These are phyloP conservation scores for Falcaria lacertinaria DNA, from an alignment of 2,888 invertebrate species.

Conservation along the genomic window DNA sequence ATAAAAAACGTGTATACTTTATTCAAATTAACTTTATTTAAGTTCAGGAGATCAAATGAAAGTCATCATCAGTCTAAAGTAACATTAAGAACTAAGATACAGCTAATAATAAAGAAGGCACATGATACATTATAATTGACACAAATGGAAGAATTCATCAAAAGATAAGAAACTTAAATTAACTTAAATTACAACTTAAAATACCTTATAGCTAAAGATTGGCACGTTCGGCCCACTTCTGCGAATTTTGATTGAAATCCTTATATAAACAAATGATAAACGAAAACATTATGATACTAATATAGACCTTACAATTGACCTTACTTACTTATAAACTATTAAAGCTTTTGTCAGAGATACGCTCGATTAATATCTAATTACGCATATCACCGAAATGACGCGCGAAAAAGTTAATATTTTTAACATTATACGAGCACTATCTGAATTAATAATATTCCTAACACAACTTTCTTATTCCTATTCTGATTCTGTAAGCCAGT, in stretches of 20 bases:
- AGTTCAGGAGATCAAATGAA: constrained; percentile 75
- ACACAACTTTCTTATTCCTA: background rate
- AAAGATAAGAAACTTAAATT: constrained; percentile 25
- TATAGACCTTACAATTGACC: constrained; percentile 7
- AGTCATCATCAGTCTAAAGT: constrained; percentile 72
- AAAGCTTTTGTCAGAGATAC: constrained; percentile 50
- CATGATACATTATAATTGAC: constrained; percentile 30
- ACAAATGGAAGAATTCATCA: constrained; percentile 55
- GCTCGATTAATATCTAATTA: too few species aligned
- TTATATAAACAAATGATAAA: constrained; percentile 21
- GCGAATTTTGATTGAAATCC: constrained; percentile 21
- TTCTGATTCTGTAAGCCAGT: background rate
- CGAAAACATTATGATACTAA: constrained; percentile 11
- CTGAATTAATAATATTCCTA: too few species aligned
- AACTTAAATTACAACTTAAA: constrained; percentile 14
- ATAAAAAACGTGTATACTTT: constrained; percentile 18
- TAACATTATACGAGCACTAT: too few species aligned
- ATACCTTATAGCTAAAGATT: constrained; percentile 37
- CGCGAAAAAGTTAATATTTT: background rate
- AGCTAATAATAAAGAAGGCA: constrained; percentile 16
- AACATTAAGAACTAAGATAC: constrained; percentile 11
- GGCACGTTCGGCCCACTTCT: constrained; percentile 72
- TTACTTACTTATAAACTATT: constrained; percentile 41
- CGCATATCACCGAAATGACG: too few species aligned
- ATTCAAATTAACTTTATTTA: constrained; percentile 51